A percentile compares a stretch with the other conserved stretches of the same genome.
Evolutionary conservation across 2,888 invertebrate genomes (phyloP).

Genomic region (Agrilus mali): DNA sequence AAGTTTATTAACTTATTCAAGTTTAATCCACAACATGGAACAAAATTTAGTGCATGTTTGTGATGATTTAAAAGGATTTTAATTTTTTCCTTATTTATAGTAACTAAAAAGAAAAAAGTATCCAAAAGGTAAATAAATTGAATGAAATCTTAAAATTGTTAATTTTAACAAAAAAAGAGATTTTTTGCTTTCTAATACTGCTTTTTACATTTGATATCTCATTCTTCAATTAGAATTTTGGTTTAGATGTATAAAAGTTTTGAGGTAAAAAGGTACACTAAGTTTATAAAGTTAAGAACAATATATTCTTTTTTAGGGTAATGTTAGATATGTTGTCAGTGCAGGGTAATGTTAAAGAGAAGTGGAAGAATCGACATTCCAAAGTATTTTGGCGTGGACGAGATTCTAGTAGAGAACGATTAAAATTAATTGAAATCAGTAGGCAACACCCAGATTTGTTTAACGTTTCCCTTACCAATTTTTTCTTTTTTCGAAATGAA

Average conservation of each 20-base stretch:
- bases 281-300: background rate
- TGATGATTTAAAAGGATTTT: too few species aligned
- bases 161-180: background rate
- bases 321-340: slow-evolving; percentile 83
- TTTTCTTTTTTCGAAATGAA: slow-evolving; percentile 87
- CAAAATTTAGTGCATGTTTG: too few species aligned
- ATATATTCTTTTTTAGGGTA: slow-evolving; percentile 42
- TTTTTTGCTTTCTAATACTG: background rate
- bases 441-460: slow-evolving; percentile 63
- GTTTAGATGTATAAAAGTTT: too few species aligned
- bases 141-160: background rate
- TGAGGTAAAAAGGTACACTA: background rate
- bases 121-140: background rate
- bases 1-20: too few species aligned
- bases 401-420: slow-evolving; percentile 75
- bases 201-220: too few species aligned
- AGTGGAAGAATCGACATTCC: slow-evolving; percentile 63
- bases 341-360: slow-evolving; percentile 58
- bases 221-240: too few species aligned
- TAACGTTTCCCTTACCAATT: slow-evolving; percentile 87
- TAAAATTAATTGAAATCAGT: slow-evolving; percentile 70
- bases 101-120: too few species aligned
- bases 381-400: slow-evolving; percentile 87
- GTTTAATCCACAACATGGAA: too few species aligned
- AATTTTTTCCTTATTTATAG: background rate